A percentile compares a stretch with the other conserved stretches of the same genome.
phyloP scores from a whole-genome alignment of 2,888 invertebrate genomes.

The Alviniconcha strummeri region DNA sequence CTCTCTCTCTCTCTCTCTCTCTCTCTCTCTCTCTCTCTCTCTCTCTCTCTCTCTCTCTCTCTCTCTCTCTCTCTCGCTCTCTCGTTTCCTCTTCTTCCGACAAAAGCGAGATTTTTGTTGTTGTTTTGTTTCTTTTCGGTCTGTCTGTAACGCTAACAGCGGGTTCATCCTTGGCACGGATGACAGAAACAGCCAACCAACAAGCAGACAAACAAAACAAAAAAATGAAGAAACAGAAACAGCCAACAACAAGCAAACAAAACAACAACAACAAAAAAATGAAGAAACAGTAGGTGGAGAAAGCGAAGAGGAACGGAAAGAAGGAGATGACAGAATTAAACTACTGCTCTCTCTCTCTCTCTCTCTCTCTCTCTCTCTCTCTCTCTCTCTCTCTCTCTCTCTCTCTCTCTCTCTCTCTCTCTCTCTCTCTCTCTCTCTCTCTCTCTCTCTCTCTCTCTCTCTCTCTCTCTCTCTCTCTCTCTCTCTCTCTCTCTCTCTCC shows the following conservation, averaged over 20 bases:
- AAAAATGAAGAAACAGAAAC: neutral
- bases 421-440: neutral
- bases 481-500: neutral
- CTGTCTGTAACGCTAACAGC: neutral
- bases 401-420: neutral
- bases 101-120: neutral
- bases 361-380: neutral
- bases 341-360: neutral
- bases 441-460: neutral
- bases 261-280: neutral
- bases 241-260: neutral
- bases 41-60: conserved; percentile 13
- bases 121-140: neutral
- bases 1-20: conserved; percentile 5
- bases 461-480: neutral
- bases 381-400: neutral
- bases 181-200: neutral
- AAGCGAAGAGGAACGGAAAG: neutral
- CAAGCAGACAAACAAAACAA: neutral
- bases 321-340: neutral
- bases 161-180: too few species aligned
- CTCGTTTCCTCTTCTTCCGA: neutral
- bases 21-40: conserved; percentile 16
- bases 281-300: neutral
- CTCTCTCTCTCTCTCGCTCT: conserved; percentile 27